Evolutionary conservation across 2,113 vertebrate genomes (phyloP), one percentile per base, ranked within the genome.

Genomic region (Danio rerio): DNA sequence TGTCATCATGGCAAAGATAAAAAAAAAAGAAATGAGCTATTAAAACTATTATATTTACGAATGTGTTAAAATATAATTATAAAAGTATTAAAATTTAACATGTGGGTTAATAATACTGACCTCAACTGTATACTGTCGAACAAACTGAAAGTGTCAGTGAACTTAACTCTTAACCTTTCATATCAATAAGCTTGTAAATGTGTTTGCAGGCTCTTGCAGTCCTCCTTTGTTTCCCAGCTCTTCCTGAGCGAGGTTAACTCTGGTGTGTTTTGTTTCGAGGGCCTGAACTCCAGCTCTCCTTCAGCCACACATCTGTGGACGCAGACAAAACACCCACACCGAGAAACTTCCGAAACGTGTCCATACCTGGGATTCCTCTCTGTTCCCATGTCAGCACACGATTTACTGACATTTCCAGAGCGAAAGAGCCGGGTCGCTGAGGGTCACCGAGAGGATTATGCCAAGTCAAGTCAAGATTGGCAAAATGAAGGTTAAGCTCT

Each of bases 261-360:
- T 18, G 65, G 71, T 79, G 56, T 77, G 71, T 80, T 76, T 83
- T 66, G 45, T 65, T 65, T 61, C 65, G 79, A 71, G 77, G 83
- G 59, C 66, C 77, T 31, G 69, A 15, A 43, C 75, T 77, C 59
- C 63, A 49, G 50, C 47, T 53, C 43, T 82, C 65, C 63, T 81
- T 74, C 85, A 58, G 84, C 77, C 86, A 87, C 86, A 88, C 86
- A 82, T 82, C 84, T 86, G 81, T 88, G 72, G 81, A 21, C 56
- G 61, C 47, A 87, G 87, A 86, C 86, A 79, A 89, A 90, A 90
- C 81, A 89, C 83, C 63, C 78, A 66, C 63, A 83, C 69, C 40
- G n/a, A 68, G 55, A 40, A 20, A 31, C 84, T 83, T 88, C 68
- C 43, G 62, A 82, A 83, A 72, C 71, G 42, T 73, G 84, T 80